A percentile compares a stretch with the other conserved stretches of the same genome.
phyloP scores from a whole-genome alignment of 2,888 invertebrate species.

The Eupeodes latifasciatus region DNA sequence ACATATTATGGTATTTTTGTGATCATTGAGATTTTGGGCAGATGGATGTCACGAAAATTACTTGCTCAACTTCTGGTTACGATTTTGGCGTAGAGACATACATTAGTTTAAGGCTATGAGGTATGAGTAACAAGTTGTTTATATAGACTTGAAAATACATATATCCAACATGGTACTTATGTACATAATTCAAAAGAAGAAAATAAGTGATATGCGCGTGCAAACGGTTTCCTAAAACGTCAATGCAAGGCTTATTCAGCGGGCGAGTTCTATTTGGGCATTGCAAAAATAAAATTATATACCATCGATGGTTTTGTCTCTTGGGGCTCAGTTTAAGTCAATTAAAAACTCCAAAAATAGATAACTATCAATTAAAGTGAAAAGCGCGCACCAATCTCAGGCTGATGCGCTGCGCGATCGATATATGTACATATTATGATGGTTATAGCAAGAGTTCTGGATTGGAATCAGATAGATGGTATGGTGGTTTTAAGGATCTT shows the following conservation, averaged over 20 bases:
- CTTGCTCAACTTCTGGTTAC: constrained; percentile 18
- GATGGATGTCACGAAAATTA: constrained; percentile 28
- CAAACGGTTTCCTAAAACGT: constrained; percentile 63
- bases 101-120: not conserved
- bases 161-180: constrained; percentile 17
- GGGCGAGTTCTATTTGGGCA: constrained; percentile 71
- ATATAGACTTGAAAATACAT: not conserved
- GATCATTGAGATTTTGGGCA: constrained; percentile 2
- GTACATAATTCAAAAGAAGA: constrained; percentile 15
- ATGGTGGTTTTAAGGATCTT: constrained; percentile 4
- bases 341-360: constrained; percentile 78
- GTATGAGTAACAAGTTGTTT: constrained; percentile 17
- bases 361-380: constrained; percentile 77
- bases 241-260: constrained; percentile 52
- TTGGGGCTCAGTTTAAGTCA: constrained; percentile 75
- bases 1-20: not conserved
- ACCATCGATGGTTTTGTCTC: constrained; percentile 54
- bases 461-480: constrained; percentile 25
- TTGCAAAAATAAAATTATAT: constrained; percentile 20
- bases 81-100: not conserved
- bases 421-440: constrained; percentile 37
- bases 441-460: constrained; percentile 58
- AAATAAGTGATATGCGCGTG: constrained; percentile 44
- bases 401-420: constrained; percentile 23
- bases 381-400: constrained; percentile 55